phyloP scores from a whole-genome alignment of 1,140 invertebrate species.

The Ceratina australensis region DNA sequence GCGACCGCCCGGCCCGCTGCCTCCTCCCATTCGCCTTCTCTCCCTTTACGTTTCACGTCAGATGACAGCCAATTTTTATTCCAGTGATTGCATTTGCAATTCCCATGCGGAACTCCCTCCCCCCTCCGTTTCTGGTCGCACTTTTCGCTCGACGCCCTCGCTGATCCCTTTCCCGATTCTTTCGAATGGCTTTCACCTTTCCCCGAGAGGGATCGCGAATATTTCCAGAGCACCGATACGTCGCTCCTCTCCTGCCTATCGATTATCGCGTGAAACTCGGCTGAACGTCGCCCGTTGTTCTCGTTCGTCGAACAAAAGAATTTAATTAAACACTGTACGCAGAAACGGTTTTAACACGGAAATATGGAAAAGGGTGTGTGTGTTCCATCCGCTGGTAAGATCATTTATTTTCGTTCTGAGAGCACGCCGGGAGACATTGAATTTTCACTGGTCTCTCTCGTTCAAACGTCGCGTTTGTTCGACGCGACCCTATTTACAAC shows the following conservation, averaged over 20 bases:
- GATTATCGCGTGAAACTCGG: too few relatives aligned
- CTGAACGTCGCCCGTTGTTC: too few relatives aligned
- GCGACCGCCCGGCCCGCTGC: too few relatives aligned
- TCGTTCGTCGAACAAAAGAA: not conserved
- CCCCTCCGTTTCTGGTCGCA: slow-evolving; percentile 37
- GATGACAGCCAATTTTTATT: slow-evolving; percentile 79
- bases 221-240: not conserved
- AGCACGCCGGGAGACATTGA: not conserved
- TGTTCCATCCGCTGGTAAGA: too few relatives aligned
- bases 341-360: not conserved
- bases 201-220: not conserved
- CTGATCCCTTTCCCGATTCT: slow-evolving; percentile 28
- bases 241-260: too few relatives aligned
- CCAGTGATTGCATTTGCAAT: slow-evolving; percentile 78
- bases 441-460: not conserved
- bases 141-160: slow-evolving; percentile 9
- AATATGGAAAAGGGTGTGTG: not conserved
- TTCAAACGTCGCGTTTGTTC: not conserved
- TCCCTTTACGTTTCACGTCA: slow-evolving; percentile 64
- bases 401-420: not conserved
- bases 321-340: not conserved
- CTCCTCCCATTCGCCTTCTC: slow-evolving; percentile 43
- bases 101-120: slow-evolving; percentile 68
- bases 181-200: slow-evolving; percentile 2
- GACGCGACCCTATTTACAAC: not conserved